These are phyloP conservation scores for Crematogaster levior DNA, from an alignment of 2,888 invertebrate species.

Conservation along the genomic window DNA sequence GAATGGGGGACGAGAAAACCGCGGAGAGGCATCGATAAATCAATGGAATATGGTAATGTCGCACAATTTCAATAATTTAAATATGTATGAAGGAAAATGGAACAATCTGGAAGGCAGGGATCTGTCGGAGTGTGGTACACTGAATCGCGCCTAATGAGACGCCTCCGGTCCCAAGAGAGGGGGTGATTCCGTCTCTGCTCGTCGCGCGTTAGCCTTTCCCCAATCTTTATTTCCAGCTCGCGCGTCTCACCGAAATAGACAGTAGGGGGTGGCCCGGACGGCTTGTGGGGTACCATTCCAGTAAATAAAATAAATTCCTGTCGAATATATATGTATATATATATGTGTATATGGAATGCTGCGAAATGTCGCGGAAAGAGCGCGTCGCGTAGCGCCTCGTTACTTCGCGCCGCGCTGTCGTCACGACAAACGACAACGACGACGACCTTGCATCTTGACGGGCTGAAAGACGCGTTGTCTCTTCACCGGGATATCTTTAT, in stretches of 20 bases:
- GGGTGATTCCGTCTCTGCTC: constrained; percentile 61
- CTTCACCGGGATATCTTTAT: constrained; percentile 64
- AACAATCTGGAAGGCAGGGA: constrained; percentile 83
- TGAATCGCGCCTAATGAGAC: constrained; percentile 85
- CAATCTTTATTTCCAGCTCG: constrained; percentile 60
- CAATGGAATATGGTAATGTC: constrained; percentile 85
- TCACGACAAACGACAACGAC: constrained; percentile 54
- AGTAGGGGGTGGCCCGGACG: constrained; percentile 36
- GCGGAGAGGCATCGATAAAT: constrained; percentile 83
- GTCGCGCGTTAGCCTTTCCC: constrained; percentile 40
- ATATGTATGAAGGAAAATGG: constrained; percentile 85
- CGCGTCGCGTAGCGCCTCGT: constrained; percentile 63
- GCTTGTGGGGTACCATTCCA: constrained; percentile 51
- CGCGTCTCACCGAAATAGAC: constrained; percentile 47
- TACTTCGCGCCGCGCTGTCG: constrained; percentile 57
- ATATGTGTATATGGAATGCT: constrained; percentile 55
- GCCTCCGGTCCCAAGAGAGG: constrained; percentile 79
- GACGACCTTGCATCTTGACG: constrained; percentile 61
- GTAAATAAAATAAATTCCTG: constrained; percentile 78
- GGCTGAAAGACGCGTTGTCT: constrained; percentile 56
- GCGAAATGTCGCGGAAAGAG: constrained; percentile 75
- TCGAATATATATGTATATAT: constrained; percentile 59
- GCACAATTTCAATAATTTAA: constrained; percentile 84
- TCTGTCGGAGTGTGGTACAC: constrained; percentile 80
- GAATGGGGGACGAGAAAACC: constrained; percentile 55